Evolutionary conservation across 2,797 vertebrate genomes (phyloP), one percentile per base, ranked within the genome.

Genomic region (Sylvia borin): DNA sequence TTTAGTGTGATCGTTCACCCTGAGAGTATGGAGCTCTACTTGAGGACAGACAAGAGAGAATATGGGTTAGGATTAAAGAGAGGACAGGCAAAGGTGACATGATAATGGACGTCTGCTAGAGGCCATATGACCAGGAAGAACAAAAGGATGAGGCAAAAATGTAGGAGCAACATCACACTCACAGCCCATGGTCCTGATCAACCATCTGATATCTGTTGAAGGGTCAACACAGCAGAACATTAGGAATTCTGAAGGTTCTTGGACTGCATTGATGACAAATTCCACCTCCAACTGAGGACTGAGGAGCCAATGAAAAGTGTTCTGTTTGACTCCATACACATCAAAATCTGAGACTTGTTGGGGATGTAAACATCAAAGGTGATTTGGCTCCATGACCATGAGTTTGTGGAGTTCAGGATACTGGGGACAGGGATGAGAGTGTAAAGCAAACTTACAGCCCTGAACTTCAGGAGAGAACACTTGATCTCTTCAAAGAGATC

Each of bases 121-220:
- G 26, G 14, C 9, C 3, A 2, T 4, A 22, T 43, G 42, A 50
- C 16, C 40, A 68, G 54, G 18, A 72, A 51, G 48, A 85, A 7
- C 13, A 61, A 58, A 53, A 53, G 6, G 16, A 66, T 71, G 32
- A 58, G 20, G 22, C 15, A 89, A 58, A 57, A 25, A 58, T 15
- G 5, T 16, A 21, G 7, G 25, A 71, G 7, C 4, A 82, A 29
- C 1, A 0, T 40, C 48, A 62, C 1, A 1, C 71, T 71, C 3
- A 1, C 8, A 66, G 29, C 2, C 5, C 18, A 21, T 61, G 7
- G 27, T 51, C 9, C 54, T n/a, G 7, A 38, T 40, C 8, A 26
- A 53, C 21, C 3, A 13, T 40, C 10, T 34, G 14, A 5, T 26
- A 45, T 19, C 14, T 57, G 10, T 31, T 51, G n/a, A 38, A 34